Evolutionary conservation across 2,797 vertebrate genomes (phyloP), one percentile per base, ranked within the genome.

Genomic region (Sciurus carolinensis): DNA sequence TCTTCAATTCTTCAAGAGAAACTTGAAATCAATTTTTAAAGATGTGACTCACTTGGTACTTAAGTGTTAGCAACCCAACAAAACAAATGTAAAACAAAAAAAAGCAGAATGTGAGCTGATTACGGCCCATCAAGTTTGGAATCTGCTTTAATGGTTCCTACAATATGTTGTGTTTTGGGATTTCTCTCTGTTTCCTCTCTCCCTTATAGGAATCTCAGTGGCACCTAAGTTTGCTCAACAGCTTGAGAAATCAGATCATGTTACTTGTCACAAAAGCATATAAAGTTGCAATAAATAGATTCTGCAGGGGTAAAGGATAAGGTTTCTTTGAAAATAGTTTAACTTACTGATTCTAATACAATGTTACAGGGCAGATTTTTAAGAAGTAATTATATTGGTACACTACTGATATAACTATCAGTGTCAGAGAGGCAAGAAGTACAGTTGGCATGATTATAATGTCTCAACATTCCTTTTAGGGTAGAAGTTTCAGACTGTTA

Each of bases 241-340:
- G 57, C 76, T 90, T 79, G 79, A 86, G 87, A 95, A 97, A 89
- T 76, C 72, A 52, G 47, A 67, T 80, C 64, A 81, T 77, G 52
- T 76, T 66, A 93, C 28, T 87, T 93, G 50, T 89, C 80, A 91
- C 57, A 87, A 87, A 26, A 85, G 20, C 20, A 44, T 67, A 91
- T 52, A 73, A 71, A 71, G 17, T 30, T 75, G 44, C 50, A 93
- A 88, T 79, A 39, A 90, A 81, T n/a, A 77, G n/a, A 9, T 59
- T 94, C 73, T 73, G 5, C 20, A 59, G 33, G 36, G 85, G 57
- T 54, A 82, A 94, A 88, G 59, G 36, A 81, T 5, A 81, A 91
- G 22, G 24, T 30, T 93, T 94, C 39, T 88, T 42, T 85, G 54
- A 87, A 96, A 92, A 79, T 44, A 91, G 75, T 90, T 95, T 90